A percentile compares a stretch with the other conserved stretches of the same genome.
phyloP scores from a whole-genome alignment of 2,797 vertebrate genomes.

The Chaetodon trifasciatus region DNA sequence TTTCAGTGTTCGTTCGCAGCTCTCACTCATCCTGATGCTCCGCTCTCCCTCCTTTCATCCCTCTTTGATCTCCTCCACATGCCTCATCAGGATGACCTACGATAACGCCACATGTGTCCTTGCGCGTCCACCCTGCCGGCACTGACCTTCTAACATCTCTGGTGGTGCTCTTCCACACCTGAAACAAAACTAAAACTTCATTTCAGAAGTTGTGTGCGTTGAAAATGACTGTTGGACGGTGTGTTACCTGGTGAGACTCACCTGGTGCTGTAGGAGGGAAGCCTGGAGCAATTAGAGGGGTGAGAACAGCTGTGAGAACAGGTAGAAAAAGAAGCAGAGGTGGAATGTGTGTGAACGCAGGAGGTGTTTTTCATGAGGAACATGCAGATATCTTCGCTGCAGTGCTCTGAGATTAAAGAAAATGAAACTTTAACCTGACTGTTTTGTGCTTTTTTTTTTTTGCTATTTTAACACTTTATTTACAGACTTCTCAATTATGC shows the following conservation, averaged over 20 bases:
- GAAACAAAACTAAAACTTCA: conserved; percentile 6
- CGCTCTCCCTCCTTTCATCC: background rate
- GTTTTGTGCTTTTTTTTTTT: too few relatives aligned
- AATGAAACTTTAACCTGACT: too few relatives aligned
- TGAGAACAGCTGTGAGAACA: conserved; percentile 13
- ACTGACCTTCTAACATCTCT: background rate
- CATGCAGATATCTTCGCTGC: too few relatives aligned
- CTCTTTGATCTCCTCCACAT: conserved; percentile 22
- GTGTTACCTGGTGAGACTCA: conserved; percentile 35
- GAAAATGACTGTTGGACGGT: conserved; percentile 5
- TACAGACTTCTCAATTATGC: too few relatives aligned
- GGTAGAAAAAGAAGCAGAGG: conserved; percentile 11
- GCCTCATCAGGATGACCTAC: conserved; percentile 11
- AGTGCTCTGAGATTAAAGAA: too few relatives aligned
- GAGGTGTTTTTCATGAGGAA: too few relatives aligned
- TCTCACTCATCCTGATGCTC: background rate
- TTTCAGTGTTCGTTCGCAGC: conserved; percentile 18
- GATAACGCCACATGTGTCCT: background rate
- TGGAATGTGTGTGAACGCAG: conserved; percentile 1
- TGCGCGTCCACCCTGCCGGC: conserved; percentile 1
- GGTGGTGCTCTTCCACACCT: background rate
- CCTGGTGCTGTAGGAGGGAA: conserved; percentile 7
- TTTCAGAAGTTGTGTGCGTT: background rate
- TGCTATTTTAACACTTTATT: too few relatives aligned
- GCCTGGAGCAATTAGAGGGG: conserved; percentile 29